These are phyloP conservation scores for Delichon dasypus DNA, from an alignment of 2,797 vertebrate genomes.

Conservation along the genomic window DNA sequence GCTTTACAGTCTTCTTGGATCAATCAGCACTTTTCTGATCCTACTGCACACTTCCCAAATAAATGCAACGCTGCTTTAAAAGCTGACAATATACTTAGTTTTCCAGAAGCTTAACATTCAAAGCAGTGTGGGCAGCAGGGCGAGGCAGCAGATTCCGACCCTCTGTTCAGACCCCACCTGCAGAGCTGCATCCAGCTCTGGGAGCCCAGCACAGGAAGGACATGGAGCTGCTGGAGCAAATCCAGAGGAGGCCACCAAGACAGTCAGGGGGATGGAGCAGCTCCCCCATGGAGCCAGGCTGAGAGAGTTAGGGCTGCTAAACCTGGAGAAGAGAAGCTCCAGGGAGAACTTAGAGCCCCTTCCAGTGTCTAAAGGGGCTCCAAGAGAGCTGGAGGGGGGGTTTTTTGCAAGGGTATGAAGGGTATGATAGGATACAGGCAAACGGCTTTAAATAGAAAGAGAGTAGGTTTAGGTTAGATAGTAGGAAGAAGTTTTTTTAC, in stretches of 20 bases:
- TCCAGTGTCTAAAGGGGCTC: not conserved
- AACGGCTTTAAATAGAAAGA: not conserved
- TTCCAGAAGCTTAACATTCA: not conserved
- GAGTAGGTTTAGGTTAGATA: not conserved
- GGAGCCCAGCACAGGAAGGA: not conserved
- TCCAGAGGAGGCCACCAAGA: not conserved
- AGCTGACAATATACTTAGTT: not conserved
- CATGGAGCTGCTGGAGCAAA: fast-evolving
- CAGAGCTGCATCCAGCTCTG: not conserved
- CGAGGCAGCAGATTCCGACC: not conserved
- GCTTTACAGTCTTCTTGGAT: not conserved
- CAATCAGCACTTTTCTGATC: not conserved
- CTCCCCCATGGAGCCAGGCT: not conserved
- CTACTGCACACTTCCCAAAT: not conserved
- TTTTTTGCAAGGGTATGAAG: not conserved
- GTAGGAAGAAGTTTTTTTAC: not conserved
- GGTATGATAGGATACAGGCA: fast-evolving
- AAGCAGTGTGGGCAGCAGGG: not conserved
- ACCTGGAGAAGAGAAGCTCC: not conserved
- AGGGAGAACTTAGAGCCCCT: not conserved
- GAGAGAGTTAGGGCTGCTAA: not conserved
- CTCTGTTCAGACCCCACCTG: not conserved
- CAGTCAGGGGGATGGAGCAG: not conserved
- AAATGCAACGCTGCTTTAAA: fast-evolving
- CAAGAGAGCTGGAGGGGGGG: not conserved